Percentiles rank a stretch among this genome's conserved stretches.
Evolutionary conservation across 2,888 invertebrate species (phyloP).

Genomic region (Aphidoletes aphidimyza): DNA sequence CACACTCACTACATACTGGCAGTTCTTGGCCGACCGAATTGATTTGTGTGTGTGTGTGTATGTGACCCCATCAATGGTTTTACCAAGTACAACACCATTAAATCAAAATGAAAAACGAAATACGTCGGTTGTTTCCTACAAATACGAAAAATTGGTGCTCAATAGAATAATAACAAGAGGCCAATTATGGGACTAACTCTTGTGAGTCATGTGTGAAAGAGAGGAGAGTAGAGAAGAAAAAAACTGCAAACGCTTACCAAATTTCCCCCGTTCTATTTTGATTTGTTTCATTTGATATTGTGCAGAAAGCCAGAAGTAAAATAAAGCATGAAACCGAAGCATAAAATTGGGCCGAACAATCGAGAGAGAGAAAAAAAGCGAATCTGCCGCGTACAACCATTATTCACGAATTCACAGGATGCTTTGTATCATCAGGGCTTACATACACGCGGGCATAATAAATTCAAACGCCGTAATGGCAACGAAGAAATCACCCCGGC

Average conservation of each 20-base stretch:
- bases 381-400: background rate
- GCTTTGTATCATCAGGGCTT: background rate
- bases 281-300: background rate
- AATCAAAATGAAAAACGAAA: background rate
- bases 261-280: too few species aligned
- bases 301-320: background rate
- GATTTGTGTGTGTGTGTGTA: background rate
- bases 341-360: too few species aligned
- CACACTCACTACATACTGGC: background rate
- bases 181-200: background rate
- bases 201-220: background rate
- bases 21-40: too few species aligned
- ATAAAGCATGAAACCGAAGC: background rate
- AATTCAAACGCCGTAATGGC: background rate
- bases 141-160: background rate
- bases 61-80: background rate
- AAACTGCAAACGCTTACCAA: background rate
- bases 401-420: background rate
- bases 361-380: too few species aligned
- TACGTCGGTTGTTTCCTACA: background rate
- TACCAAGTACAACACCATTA: background rate
- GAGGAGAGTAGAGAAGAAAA: background rate
- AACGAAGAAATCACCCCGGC: too few species aligned
- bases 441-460: conserved; percentile 12
- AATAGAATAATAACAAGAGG: conserved; percentile 1